Conservation (phyloP, 2,797 vertebrate species). For the Hydrocynus forskahlii region DNA sequence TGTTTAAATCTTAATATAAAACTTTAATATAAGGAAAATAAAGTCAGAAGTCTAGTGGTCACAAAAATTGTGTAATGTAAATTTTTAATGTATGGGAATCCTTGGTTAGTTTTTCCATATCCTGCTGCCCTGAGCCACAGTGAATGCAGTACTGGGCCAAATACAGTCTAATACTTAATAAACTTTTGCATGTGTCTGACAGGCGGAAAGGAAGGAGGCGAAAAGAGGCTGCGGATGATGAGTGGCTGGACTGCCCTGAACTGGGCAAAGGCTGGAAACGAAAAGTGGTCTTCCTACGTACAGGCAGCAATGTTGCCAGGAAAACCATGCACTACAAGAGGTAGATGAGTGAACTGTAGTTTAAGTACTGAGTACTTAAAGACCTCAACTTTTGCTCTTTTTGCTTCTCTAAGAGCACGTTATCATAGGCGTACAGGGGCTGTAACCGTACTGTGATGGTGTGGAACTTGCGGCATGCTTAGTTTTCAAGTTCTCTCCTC, state of each 20-base stretch:
- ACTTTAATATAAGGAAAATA: no score
- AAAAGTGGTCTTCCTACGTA: slow-evolving; percentile 70
- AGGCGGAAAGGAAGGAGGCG: slow-evolving; percentile 33
- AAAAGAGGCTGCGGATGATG: slow-evolving; percentile 59
- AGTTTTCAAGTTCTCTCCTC: no score
- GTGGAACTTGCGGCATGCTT: no score
- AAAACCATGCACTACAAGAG: slow-evolving; percentile 78
- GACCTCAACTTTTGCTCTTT: background rate
- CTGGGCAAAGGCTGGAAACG: slow-evolving; percentile 78
- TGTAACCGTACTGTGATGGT: no score
- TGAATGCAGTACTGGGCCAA: background rate
- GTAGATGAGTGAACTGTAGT: slow-evolving; percentile 56
- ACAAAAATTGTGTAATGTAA: no score
- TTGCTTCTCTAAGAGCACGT: background rate
- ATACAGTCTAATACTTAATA: no score
- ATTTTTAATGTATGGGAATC: no score
- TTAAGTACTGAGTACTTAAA: no score
- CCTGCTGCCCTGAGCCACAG: no score
- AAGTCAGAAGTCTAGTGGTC: no score
- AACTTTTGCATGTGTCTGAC: background rate
- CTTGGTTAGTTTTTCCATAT: background rate
- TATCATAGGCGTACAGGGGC: no score
- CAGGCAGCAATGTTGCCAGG: slow-evolving; percentile 68
- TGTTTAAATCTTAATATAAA: no score
- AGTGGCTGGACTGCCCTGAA: slow-evolving; percentile 75